phyloP scores from a whole-genome alignment of 1,140 invertebrate genomes.

The Liolophura sinensis region DNA sequence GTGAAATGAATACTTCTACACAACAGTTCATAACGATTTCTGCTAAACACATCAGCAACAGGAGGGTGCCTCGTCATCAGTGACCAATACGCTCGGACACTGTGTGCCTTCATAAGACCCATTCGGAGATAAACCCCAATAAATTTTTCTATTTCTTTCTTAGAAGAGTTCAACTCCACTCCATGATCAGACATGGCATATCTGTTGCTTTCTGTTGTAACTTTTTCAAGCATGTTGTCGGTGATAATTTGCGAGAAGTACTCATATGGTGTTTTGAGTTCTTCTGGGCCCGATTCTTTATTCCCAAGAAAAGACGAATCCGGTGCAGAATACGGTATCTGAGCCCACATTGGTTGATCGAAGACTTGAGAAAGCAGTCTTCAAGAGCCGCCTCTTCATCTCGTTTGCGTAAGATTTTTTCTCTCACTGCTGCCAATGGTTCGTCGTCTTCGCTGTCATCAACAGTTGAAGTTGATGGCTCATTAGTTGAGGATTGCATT shows the following conservation, averaged over 20 bases:
- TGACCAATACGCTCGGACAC: slow-evolving; percentile 19
- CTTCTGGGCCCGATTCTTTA: too few relatives aligned
- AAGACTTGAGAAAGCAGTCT: too few relatives aligned
- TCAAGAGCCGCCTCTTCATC: too few relatives aligned
- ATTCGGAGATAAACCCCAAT: slow-evolving; percentile 17
- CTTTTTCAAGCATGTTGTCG: slow-evolving; percentile 8
- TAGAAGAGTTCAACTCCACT: slow-evolving; percentile 5
- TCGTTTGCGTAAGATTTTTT: too few relatives aligned
- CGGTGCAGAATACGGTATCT: too few relatives aligned
- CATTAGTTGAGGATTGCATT: too few relatives aligned
- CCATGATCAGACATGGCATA: slow-evolving; percentile 12
- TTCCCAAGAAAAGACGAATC: too few relatives aligned
- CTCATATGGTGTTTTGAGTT: slow-evolving; percentile 7
- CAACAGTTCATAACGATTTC: slow-evolving; percentile 15
- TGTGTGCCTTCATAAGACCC: slow-evolving; percentile 12
- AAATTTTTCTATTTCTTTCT: slow-evolving; percentile 16
- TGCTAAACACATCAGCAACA: slow-evolving; percentile 15
- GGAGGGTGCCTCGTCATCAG: slow-evolving; percentile 11
- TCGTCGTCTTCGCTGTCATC: too few relatives aligned
- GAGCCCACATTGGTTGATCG: too few relatives aligned
- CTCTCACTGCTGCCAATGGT: too few relatives aligned
- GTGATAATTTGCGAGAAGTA: slow-evolving; percentile 13
- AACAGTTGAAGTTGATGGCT: too few relatives aligned
- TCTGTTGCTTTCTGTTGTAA: slow-evolving; percentile 10
- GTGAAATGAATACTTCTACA: slow-evolving; percentile 14